A percentile compares a stretch with the other conserved stretches of the same genome.
Evolutionary conservation across 64 coral and sea anemone genomes (phyloP).

Genomic region (Trachythela sp.): DNA sequence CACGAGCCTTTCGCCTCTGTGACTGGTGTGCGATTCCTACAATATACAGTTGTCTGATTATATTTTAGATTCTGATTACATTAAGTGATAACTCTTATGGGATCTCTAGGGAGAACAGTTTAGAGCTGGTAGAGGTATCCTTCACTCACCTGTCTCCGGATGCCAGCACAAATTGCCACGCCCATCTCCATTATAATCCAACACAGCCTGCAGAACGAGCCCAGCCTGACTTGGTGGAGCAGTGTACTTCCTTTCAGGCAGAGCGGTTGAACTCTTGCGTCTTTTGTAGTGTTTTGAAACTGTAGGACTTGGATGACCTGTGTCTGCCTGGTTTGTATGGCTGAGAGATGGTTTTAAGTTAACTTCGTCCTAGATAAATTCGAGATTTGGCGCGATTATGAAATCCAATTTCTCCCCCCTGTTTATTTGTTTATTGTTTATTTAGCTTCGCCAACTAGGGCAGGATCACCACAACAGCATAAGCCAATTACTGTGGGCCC

Average conservation of each 20-base stretch:
- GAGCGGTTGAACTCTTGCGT: slow-evolving; percentile 3
- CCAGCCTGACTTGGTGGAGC: slow-evolving; percentile 90
- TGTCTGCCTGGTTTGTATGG: neutral
- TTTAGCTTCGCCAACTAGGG: too few relatives aligned
- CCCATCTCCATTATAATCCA: slow-evolving; percentile 87
- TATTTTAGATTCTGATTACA: too few relatives aligned
- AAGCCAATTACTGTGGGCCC: too few relatives aligned
- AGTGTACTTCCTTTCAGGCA: slow-evolving; percentile 74
- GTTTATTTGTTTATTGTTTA: neutral
- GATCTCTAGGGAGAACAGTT: neutral
- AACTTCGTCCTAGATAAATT: neutral
- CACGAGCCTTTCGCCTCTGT: too few relatives aligned
- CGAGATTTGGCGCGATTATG: too few relatives aligned
- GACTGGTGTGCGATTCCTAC: too few relatives aligned
- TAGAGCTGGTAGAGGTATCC: too few relatives aligned
- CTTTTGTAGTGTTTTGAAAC: slow-evolving; percentile 73
- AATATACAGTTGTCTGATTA: too few relatives aligned
- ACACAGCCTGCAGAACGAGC: slow-evolving; percentile 70
- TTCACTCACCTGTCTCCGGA: slow-evolving; percentile 68
- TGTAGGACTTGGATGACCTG: slow-evolving; percentile 26
- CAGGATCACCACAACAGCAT: too few relatives aligned
- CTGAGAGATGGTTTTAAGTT: neutral
- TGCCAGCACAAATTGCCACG: slow-evolving; percentile 88
- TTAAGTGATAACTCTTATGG: too few relatives aligned
- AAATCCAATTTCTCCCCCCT: too few relatives aligned